Conservation (phyloP, 1,140 invertebrate genomes). For the Agrilus planipennis region DNA sequence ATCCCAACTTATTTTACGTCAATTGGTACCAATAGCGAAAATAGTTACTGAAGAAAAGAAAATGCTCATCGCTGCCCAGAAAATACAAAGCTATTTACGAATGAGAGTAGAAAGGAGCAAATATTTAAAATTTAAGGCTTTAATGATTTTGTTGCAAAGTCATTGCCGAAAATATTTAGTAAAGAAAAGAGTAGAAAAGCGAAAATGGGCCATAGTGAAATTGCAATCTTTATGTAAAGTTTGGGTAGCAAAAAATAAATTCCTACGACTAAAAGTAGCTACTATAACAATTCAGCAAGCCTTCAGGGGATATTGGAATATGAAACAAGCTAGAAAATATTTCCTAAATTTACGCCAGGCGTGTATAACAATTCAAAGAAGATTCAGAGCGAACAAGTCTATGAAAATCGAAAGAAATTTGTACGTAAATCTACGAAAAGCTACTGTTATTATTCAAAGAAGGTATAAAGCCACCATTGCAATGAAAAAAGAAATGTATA, state of each 20-base stretch:
- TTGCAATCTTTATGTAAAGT: too few relatives aligned
- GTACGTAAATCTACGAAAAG: too few relatives aligned
- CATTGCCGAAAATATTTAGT: too few relatives aligned
- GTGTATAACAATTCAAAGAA: slow-evolving; percentile 25
- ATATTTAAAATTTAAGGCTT: slow-evolving; percentile 29
- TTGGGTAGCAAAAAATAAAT: too few relatives aligned
- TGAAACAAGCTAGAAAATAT: slow-evolving; percentile 16
- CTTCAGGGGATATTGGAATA: slow-evolving; percentile 31
- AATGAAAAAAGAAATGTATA: slow-evolving; percentile 17
- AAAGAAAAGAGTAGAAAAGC: too few relatives aligned
- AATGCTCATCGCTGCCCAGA: slow-evolving; percentile 4
- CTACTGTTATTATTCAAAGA: slow-evolving; percentile 25
- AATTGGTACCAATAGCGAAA: slow-evolving; percentile 4
- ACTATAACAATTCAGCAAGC: slow-evolving; percentile 9
- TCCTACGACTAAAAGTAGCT: slow-evolving; percentile 16
- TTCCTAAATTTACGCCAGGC: slow-evolving; percentile 17
- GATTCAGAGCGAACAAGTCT: slow-evolving; percentile 35
- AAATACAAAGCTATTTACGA: slow-evolving; percentile 17
- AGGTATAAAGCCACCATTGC: slow-evolving; percentile 22
- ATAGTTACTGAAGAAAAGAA: slow-evolving; percentile 5
- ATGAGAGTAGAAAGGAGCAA: slow-evolving; percentile 18
- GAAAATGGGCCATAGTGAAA: too few relatives aligned
- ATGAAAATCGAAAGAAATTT: too few relatives aligned
- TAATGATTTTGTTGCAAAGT: too few relatives aligned
- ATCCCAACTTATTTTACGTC: slow-evolving; percentile 8